Base-by-base conservation (phyloP, 2,797 vertebrate species). In the Hypotaenidia philippensis region DNA sequence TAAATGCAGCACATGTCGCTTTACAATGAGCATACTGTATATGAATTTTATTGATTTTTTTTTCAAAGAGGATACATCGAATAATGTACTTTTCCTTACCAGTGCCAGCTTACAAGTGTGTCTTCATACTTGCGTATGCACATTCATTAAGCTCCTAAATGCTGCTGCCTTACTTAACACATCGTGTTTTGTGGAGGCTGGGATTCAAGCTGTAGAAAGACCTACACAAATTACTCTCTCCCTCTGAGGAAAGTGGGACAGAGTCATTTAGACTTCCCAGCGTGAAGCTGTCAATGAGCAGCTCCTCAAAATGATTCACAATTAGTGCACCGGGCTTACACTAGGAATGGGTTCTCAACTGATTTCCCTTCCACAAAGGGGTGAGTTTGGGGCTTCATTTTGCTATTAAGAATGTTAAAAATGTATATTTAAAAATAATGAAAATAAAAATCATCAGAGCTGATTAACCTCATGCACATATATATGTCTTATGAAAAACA, bases 41-140 rank as follows among this genome's bases (percentile, higher is more conserved):
- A 95, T 93, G 95, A 97, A 95, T 97, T 96, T 97, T 96, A 95
- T 95, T 97, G 95, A 98, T 97, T 97, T 96, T 96, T 93, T 49
- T 95, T 96, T 94, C 96, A 97, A 96, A 97, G 84, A 96, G 76
- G 81, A 92, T 95, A 81, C 87, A 93, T 93, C 25, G 89, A 97
- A 96, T 95, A 97, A 97, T 88, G 81, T 96, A 92, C 90, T 87
- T 14, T 94, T 95, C 72, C 78, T 90, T 83, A 92, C 83, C 76
- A 79, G 44, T 45, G 27, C 91, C 88, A 61, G 81, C 44, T 92
- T 97, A 94, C 92, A 96, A 94, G 82, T 89, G 74, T 86, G 89
- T 83, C 79, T 96, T 93, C 77, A 27, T 92, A 60, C 93, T 97
- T 92, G 68, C 1, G 3, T 93, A 97, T 96, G 86, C 91, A 97